Evolutionary conservation across 1,140 invertebrate species (phyloP).

Genomic region (Sycophaga agraensis): DNA sequence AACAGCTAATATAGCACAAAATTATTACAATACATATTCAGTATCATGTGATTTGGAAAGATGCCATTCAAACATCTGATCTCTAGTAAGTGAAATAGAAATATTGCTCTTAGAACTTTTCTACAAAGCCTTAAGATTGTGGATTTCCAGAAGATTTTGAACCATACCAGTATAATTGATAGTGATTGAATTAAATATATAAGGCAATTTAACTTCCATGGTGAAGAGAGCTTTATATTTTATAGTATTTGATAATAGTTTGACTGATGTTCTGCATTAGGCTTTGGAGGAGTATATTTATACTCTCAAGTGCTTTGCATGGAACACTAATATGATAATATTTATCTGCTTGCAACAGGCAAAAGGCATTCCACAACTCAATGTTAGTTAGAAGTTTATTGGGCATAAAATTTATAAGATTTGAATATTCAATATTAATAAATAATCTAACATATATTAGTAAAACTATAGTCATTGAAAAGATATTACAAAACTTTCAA

Average conservation of each 20-base stretch:
- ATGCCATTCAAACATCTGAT: conserved; percentile 40
- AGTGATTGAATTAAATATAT: neutral
- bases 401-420: no score
- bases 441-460: no score
- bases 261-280: conserved; percentile 32
- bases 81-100: conserved; percentile 13
- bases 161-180: conserved; percentile 4
- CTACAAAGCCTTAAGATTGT: conserved; percentile 6
- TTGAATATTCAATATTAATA: no score
- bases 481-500: no score
- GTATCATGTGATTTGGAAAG: conserved; percentile 45
- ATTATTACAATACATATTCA: neutral
- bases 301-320: conserved; percentile 44
- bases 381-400: no score
- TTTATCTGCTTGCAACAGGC: conserved; percentile 36
- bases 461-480: no score
- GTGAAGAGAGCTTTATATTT: no score
- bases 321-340: conserved; percentile 39
- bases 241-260: conserved; percentile 13
- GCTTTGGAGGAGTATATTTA: conserved; percentile 45
- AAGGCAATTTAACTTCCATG: no score
- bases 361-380: conserved; percentile 8
- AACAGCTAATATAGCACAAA: neutral
- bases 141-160: neutral
- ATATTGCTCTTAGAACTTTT: conserved; percentile 8